Evolutionary conservation across 2,113 vertebrate species (phyloP), one percentile per base, ranked within the genome.

Genomic region (Meleagris gallopavo): DNA sequence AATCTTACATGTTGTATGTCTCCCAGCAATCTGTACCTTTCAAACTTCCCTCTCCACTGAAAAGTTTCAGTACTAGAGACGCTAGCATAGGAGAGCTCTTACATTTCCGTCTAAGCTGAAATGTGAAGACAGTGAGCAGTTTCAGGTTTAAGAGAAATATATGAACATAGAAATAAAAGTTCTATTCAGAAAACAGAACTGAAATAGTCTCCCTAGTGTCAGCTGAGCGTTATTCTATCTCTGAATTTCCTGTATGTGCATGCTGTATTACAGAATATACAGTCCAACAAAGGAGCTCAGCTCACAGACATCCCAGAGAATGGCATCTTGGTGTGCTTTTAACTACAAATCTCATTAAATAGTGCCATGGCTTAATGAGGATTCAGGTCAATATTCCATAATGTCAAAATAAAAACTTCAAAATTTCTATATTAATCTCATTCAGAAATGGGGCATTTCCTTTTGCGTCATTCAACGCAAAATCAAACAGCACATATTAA

Each of bases 241-340:
- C 48, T 46, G 32, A 67, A 57, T 73, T 57, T 36, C 14, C 45
- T 67, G 8, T 3, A 13, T 34, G 11, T 50, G 10, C 61, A 11
- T 58, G 15, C 27, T 78, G 7, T 41, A 41, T 62, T 57, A 62
- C 0, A 1, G 32, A 20, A 57, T 40, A 62, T 8, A 14, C 22
- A 40, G 55, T 52, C 18, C 29, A 69, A 32, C 30, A 13, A 54
- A 86, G 57, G 13, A 83, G 22, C 7, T 16, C 40, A 70, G 16
- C 34, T 86, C 22, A 43, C 30, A 79, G 77, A 91, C 2, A 50
- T 64, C 36, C 1, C 61, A 64, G 38, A 19, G 25, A 64, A 0
- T 50, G 19, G 30, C 18, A 80, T 30, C 0, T 0, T 0, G 0
- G 70, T 22, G 6, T 65, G 12, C 22, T 85, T 86, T 54, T 83